Conservation (phyloP, 2,888 invertebrate genomes). For the Tachina lurida region DNA sequence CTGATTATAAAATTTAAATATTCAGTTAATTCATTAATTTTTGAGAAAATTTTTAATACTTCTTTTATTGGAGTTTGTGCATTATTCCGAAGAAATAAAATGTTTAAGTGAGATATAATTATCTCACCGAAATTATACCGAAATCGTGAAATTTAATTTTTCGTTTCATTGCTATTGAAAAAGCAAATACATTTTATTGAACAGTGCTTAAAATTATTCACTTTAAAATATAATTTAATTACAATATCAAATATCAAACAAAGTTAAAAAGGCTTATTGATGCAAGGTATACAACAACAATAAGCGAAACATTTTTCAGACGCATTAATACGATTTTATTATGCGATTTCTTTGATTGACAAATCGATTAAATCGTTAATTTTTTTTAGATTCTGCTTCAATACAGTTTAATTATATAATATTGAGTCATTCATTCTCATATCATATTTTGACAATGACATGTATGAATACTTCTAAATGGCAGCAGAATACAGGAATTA, state of each 20-base stretch:
- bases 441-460: too few relatives aligned
- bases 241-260: not conserved
- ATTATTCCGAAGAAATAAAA: not conserved
- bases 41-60: not conserved
- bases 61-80: not conserved
- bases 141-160: not conserved
- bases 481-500: too few relatives aligned
- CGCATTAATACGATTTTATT: not conserved
- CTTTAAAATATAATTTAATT: not conserved
- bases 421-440: too few relatives aligned
- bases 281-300: conserved; percentile 2
- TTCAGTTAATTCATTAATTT: not conserved
- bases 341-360: not conserved
- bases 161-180: conserved; percentile 38
- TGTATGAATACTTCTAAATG: too few relatives aligned
- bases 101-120: not conserved
- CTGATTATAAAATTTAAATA: too few relatives aligned
- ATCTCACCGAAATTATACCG: not conserved
- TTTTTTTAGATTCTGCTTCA: not conserved
- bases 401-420: too few relatives aligned
- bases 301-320: not conserved
- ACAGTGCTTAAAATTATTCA: not conserved
- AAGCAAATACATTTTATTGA: conserved; percentile 57
- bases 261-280: conserved; percentile 39
- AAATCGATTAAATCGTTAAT: not conserved